phyloP scores from a whole-genome alignment of 2,888 invertebrate genomes.

The Ametastegia equiseti region DNA sequence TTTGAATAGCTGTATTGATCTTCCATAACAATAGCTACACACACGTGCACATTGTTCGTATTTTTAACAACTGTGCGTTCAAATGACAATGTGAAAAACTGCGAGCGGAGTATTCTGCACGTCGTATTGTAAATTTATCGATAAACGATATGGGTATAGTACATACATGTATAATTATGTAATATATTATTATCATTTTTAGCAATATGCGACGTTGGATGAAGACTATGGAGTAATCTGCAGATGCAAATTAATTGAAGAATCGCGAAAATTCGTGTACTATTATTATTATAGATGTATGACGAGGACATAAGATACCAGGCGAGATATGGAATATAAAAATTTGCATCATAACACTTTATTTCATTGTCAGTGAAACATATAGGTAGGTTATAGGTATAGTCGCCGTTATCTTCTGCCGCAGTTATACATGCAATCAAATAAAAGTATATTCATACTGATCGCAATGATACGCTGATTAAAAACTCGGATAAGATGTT shows the following conservation, averaged over 20 bases:
- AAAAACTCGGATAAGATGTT: neutral
- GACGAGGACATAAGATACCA: neutral
- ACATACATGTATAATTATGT: too few relatives aligned
- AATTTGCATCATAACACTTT: too few relatives aligned
- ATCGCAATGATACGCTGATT: neutral
- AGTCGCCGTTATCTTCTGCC: too few relatives aligned
- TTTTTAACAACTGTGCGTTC: too few relatives aligned
- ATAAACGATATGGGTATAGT: too few relatives aligned
- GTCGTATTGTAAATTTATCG: neutral
- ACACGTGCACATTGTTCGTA: neutral
- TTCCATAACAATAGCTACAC: too few relatives aligned
- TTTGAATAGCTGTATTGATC: too few relatives aligned
- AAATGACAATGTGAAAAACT: neutral
- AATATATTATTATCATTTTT: too few relatives aligned
- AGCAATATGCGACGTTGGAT: neutral
- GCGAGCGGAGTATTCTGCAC: neutral
- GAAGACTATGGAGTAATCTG: neutral
- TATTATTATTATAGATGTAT: neutral
- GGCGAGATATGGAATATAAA: too few relatives aligned
- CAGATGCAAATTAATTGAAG: neutral
- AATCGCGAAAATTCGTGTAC: neutral
- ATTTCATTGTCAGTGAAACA: too few relatives aligned
- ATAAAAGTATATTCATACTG: neutral
- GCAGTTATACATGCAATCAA: neutral
- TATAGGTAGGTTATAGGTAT: too few relatives aligned